These are phyloP conservation scores for Pogonomyrmex barbatus DNA, from an alignment of 1,140 invertebrate species.

Conservation along the genomic window DNA sequence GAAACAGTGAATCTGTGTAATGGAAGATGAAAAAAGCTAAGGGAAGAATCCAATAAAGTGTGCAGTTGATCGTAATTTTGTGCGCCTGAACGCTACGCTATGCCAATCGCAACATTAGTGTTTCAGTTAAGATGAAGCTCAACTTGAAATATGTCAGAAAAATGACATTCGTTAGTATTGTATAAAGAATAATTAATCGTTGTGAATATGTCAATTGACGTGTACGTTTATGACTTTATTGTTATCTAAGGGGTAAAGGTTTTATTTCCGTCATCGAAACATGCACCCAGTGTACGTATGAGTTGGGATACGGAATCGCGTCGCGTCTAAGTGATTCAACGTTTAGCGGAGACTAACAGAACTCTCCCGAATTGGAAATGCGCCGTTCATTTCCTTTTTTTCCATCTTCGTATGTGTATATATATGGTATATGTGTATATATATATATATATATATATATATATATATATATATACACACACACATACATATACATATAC, in stretches of 20 bases:
- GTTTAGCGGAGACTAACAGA: constrained; percentile 23
- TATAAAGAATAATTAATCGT: constrained; percentile 57
- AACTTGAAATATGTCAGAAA: constrained; percentile 54
- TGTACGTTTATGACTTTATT: constrained; percentile 70
- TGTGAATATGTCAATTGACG: constrained; percentile 71
- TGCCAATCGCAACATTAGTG: constrained; percentile 49
- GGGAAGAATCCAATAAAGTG: constrained; percentile 1
- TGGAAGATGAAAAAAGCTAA: constrained; percentile 28
- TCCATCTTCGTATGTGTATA: constrained; percentile 1
- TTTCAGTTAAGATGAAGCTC: constrained; percentile 71
- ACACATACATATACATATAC: too few species aligned
- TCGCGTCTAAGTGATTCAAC: constrained; percentile 25
- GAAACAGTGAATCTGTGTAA: constrained; percentile 52
- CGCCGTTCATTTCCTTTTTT: background rate
- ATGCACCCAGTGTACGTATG: constrained; percentile 22
- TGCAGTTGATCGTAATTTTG: constrained; percentile 32
- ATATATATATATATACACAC: background rate
- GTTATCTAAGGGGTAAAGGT: constrained; percentile 65
- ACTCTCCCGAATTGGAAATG: constrained; percentile 18
- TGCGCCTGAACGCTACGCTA: constrained; percentile 44
- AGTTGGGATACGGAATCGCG: constrained; percentile 47
- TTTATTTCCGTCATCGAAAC: constrained; percentile 51
- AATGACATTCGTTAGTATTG: constrained; percentile 65
- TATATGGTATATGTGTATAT: too few species aligned
- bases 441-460: too few species aligned